Evolutionary conservation across 2,113 vertebrate genomes (phyloP).

Genomic region (Tragulus kanchil): DNA sequence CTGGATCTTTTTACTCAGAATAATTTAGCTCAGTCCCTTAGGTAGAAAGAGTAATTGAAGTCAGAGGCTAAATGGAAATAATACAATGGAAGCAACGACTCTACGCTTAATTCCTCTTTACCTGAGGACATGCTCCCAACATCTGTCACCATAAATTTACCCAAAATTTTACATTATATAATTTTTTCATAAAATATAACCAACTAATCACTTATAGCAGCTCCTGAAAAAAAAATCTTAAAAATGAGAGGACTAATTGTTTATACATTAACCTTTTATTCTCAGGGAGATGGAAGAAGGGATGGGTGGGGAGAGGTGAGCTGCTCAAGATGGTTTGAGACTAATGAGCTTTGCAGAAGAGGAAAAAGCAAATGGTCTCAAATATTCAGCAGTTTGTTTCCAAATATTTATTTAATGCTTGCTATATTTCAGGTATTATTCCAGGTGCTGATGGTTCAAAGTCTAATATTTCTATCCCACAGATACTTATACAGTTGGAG

Average conservation of each 20-base stretch:
- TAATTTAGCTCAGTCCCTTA: not conserved
- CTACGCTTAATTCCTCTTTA: not conserved
- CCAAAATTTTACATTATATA: not conserved
- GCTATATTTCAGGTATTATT: not conserved
- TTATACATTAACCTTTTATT: slow-evolving; percentile 1
- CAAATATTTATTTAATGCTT: slow-evolving; percentile 9
- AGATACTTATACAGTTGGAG: not conserved
- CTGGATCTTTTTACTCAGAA: not conserved
- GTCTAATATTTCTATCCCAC: slow-evolving; percentile 29
- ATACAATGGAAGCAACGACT: slow-evolving; percentile 48
- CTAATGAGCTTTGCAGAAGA: not conserved
- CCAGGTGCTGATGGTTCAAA: not conserved
- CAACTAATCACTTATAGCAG: slow-evolving; percentile 23
- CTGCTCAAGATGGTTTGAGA: not conserved
- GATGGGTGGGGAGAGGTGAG: no score
- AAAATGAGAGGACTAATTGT: not conserved
- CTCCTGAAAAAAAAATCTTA: slow-evolving; percentile 11
- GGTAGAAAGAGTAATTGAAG: slow-evolving; percentile 71
- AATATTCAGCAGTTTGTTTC: not conserved
- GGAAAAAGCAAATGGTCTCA: not conserved
- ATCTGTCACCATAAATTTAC: slow-evolving; percentile 36
- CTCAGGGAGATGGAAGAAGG: not conserved
- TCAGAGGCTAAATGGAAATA: slow-evolving; percentile 60
- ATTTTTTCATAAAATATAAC: slow-evolving; percentile 15
- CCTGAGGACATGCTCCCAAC: not conserved